These are phyloP conservation scores for Loriculus beryllinus DNA, from an alignment of 2,797 vertebrate species.

Conservation along the genomic window DNA sequence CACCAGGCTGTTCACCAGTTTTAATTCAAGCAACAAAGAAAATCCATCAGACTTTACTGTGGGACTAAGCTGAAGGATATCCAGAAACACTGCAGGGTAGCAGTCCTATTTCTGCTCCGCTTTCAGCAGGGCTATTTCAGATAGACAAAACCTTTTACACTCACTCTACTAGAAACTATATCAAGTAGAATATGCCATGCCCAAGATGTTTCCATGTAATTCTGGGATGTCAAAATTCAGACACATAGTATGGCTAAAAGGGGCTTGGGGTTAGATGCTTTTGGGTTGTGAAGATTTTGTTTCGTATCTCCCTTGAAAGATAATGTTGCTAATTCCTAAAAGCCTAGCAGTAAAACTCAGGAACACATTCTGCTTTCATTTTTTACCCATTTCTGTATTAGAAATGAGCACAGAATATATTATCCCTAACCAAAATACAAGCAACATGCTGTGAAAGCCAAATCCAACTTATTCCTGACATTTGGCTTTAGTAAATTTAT, in stretches of 20 bases:
- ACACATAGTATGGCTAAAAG: not conserved
- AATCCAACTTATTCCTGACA: not conserved
- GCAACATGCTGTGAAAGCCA: not conserved
- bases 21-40: not conserved
- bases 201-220: not conserved
- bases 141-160: not conserved
- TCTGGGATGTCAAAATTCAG: not conserved
- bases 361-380: not conserved
- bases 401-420: not conserved
- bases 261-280: not conserved
- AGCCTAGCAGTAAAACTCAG: not conserved
- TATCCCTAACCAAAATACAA: not conserved
- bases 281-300: not conserved
- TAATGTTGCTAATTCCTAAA: not conserved
- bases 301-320: not conserved
- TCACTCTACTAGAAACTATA: not conserved
- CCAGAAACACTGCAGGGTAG: not conserved
- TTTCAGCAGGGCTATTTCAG: not conserved
- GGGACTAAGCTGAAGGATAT: not conserved
- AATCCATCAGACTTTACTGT: not conserved
- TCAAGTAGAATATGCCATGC: not conserved
- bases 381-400: not conserved
- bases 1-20: not conserved
- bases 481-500: not conserved
- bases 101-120: not conserved